Base-by-base conservation (phyloP, 2,113 vertebrate species). In the Coturnix japonica region DNA sequence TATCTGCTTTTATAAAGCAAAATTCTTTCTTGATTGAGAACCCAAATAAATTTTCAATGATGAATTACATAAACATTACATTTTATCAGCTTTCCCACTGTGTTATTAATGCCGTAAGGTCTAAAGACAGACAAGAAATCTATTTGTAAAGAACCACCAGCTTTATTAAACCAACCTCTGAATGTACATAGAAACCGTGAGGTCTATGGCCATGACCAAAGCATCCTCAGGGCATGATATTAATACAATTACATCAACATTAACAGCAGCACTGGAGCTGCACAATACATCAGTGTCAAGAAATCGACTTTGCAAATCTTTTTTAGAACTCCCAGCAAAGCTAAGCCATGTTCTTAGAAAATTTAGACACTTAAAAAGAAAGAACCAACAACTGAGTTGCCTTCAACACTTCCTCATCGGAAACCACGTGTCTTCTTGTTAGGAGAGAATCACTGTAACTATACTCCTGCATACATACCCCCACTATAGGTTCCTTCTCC, bases 111-210 rank as follows among this genome's bases (percentile, higher is more conserved):
- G 18, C 33, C 59, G 54, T 0, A 1, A 33, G 5, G 30, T 21
- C 15, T 81, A 60, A 87, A 72, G 44, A 75, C 2, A 17, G 65
- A 46, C 51, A 67, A 26, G 30, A 37, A 21, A 47, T 44, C 71
- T 8, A 13, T 44, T 77, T 59, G 59, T 30, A 20, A 71, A 28
- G 22, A 41, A 64, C 72, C 21, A 91, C 15, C 22, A 61, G 11
- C 35, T 96, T 95, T 95, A 96, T 93, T 95, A 79, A 67, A 67
- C 13, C 33, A 51, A 44, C 8, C 12, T 33, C 53, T 83, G 78
- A 30, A 23, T 7, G 33, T 28, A 4, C 7, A 57, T 28, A 13
- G 11, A 9, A 3, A 39, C 11, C 72, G 63, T 75, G 66, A 56
- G 20, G 59, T 70, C 56, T 33, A 0, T 20, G 66, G 31, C 25